These are phyloP conservation scores for Acrocyrtus sp. DNA, from an alignment of 2,888 invertebrate species.

Conservation along the genomic window DNA sequence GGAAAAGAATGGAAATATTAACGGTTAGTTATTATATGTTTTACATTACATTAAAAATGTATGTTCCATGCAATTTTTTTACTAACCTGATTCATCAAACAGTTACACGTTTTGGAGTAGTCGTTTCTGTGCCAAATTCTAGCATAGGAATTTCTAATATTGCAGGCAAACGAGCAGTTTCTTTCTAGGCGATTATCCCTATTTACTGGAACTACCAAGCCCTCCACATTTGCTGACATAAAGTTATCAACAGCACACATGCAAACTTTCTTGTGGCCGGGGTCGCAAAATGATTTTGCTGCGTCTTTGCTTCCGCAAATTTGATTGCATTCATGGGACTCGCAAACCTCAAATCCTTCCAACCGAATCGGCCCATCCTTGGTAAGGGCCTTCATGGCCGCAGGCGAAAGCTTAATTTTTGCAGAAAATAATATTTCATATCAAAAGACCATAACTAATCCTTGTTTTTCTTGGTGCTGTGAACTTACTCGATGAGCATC, in stretches of 20 bases:
- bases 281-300: constrained; percentile 29
- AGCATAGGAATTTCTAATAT: constrained; percentile 40
- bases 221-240: constrained; percentile 46
- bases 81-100: constrained; percentile 41
- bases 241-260: constrained; percentile 48
- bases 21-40: too few relatives aligned
- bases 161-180: constrained; percentile 49
- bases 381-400: not conserved
- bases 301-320: constrained; percentile 28
- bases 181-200: constrained; percentile 19
- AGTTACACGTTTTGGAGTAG: constrained; percentile 19
- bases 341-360: constrained; percentile 34
- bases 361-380: too few relatives aligned
- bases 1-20: not conserved
- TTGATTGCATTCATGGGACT: constrained; percentile 19
- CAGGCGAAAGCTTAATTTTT: too few relatives aligned
- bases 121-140: constrained; percentile 41
- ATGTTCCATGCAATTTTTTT: not conserved
- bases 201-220: constrained; percentile 24
- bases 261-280: constrained; percentile 33
- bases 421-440: too few relatives aligned
- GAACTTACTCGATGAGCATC: too few relatives aligned
- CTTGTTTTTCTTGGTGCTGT: too few relatives aligned
- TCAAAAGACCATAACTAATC: too few relatives aligned
- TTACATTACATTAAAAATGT: too few relatives aligned